phyloP scores from a whole-genome alignment of 2,797 vertebrate species.

The Catamblyrhynchus diadema region DNA sequence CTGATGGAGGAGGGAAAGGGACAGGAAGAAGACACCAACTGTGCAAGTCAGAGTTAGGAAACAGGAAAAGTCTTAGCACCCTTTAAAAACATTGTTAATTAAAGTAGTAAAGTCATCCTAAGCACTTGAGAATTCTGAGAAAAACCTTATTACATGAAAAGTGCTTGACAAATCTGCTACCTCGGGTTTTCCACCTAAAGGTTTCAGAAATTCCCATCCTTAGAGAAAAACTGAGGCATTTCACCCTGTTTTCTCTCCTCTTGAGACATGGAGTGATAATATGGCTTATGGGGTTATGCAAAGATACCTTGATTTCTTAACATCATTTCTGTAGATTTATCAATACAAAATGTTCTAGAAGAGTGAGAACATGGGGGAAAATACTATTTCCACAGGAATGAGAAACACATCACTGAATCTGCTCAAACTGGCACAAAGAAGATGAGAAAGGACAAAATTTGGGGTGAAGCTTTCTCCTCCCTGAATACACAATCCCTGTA shows the following conservation, averaged over 20 bases:
- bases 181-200: background rate
- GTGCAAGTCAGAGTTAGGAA: background rate
- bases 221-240: background rate
- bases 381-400: background rate
- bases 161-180: background rate
- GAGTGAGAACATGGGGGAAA: rapidly evolving
- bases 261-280: background rate
- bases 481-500: background rate
- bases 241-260: background rate
- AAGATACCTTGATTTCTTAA: background rate
- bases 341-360: background rate
- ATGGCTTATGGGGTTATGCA: background rate
- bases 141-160: background rate
- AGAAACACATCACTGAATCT: background rate
- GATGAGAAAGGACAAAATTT: background rate
- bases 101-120: background rate
- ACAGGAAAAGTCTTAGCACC: background rate
- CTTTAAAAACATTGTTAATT: constrained; percentile 11
- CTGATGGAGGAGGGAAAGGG: background rate
- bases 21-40: background rate
- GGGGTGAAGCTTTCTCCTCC: background rate
- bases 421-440: background rate
- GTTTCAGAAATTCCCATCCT: background rate
- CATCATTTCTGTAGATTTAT: background rate
- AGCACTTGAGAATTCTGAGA: background rate